phyloP scores from a whole-genome alignment of 2,797 vertebrate genomes.

The Alfaro cultratus region DNA sequence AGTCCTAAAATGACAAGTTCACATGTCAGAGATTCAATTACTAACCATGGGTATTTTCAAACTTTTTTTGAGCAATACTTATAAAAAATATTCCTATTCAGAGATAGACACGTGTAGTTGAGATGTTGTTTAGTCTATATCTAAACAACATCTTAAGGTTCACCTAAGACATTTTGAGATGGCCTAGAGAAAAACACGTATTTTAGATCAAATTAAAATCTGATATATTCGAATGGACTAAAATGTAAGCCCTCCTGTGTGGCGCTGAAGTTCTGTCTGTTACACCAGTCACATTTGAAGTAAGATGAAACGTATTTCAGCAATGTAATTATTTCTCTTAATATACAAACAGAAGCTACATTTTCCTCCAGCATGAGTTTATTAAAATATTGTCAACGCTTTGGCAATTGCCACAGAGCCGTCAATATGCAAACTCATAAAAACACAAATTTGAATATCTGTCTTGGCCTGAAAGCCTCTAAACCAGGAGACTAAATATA shows the following conservation, averaged over 20 bases:
- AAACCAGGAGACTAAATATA: conserved; percentile 86
- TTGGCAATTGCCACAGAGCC: conserved; percentile 65
- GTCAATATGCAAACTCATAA: conserved; percentile 73
- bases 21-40: not conserved
- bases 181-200: not conserved
- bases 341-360: conserved; percentile 35
- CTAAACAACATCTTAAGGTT: not conserved
- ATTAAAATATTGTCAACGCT: conserved; percentile 75
- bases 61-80: not conserved
- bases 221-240: no score
- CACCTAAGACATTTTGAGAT: not conserved
- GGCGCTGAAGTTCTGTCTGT: not conserved
- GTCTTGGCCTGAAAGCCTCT: conserved; percentile 75
- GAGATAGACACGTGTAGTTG: not conserved
- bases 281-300: not conserved
- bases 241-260: not conserved
- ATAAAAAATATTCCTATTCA: not conserved
- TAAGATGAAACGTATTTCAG: not conserved
- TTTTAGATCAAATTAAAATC: not conserved
- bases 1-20: not conserved
- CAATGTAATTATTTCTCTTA: conserved; percentile 35
- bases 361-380: conserved; percentile 54
- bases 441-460: conserved; percentile 77
- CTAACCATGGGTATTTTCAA: not conserved
- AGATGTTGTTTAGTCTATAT: not conserved